Evolutionary conservation across 1,140 invertebrate genomes (phyloP), one percentile per base, ranked within the genome.

Genomic region (Drosophila sp.): DNA sequence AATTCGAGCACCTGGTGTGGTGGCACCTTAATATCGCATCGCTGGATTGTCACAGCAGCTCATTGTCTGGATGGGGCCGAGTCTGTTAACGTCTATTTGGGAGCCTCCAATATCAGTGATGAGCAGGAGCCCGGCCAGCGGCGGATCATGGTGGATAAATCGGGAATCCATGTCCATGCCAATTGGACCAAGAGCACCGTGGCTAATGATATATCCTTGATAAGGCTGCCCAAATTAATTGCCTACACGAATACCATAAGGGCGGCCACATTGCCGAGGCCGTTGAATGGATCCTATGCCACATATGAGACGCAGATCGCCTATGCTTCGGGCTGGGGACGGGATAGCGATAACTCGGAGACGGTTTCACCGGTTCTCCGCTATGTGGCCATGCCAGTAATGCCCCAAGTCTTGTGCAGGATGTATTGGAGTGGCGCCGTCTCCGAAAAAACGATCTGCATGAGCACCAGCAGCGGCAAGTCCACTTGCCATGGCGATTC

Each of bases 401-500:
- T 81, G 69, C 66, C 65, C 4, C 32, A 81, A 7, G 32, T 33
- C 6, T 30, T 67, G 4, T 81, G 79, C 55, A 66, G 69, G 8
- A 64, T 80, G 60, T 80, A 76, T 50, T 80, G 78, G 78, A 80
- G 78, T 1, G 78, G 78, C 3, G 62, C 78, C 2, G 78, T 80
- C 4, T 63, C 78, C 32, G 79, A 80, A 4, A 80, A 72, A 5
- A 80, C 81, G 79, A 75, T 89, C 47, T 86, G 83, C 55, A 75
- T 86, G 70, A 81, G 71, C 62, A 81, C 76, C 0, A 67, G 54
- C 50, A 81, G 65, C n/a, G 76, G 83, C 11, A 79, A 68, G 23
- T 82, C 83, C 47, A 82, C 84, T 1, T 89, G 83, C 50, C 72
- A 80, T 1, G 84, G 84, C 0, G 84, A 87, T 47, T 80, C 79